These are phyloP conservation scores for Mycetomoellerius zeteki DNA, from an alignment of 1,140 invertebrate genomes.

Conservation along the genomic window DNA sequence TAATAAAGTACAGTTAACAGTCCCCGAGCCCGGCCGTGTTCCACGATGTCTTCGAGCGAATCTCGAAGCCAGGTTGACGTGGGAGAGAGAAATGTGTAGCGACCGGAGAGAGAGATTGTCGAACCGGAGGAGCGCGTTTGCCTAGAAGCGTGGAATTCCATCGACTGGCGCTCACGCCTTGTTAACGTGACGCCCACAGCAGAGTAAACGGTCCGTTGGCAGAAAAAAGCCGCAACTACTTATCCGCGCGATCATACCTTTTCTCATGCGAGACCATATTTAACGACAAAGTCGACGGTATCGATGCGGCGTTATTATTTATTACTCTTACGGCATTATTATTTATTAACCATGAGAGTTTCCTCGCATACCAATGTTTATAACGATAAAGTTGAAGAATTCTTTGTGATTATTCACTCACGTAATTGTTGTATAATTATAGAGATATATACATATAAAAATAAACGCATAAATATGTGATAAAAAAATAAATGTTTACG, in stretches of 20 bases:
- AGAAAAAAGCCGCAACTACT: slow-evolving; percentile 13
- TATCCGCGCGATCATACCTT: slow-evolving; percentile 16
- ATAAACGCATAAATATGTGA: neutral
- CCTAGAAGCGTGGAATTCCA: slow-evolving; percentile 51
- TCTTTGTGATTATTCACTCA: slow-evolving; percentile 14
- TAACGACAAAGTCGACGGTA: slow-evolving; percentile 24
- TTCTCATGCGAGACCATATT: slow-evolving; percentile 41
- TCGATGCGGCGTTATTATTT: slow-evolving; percentile 29
- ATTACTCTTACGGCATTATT: neutral
- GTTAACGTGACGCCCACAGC: slow-evolving; percentile 44
- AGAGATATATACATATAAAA: neutral
- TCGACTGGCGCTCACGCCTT: slow-evolving; percentile 19
- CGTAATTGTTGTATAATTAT: neutral
- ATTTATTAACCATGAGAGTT: neutral
- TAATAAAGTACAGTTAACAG: slow-evolving; percentile 68
- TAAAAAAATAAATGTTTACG: neutral
- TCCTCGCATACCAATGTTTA: neutral
- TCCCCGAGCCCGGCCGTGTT: neutral
- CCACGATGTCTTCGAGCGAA: neutral
- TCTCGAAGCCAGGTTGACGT: neutral
- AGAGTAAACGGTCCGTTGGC: slow-evolving; percentile 10
- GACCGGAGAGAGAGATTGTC: slow-evolving; percentile 27
- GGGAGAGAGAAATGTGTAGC: slow-evolving; percentile 29
- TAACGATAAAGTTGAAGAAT: neutral
- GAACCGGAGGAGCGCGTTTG: slow-evolving; percentile 36